Evolutionary conservation across 2,888 invertebrate species (phyloP), one percentile per base, ranked within the genome.

Genomic region (Rhimphoctona megacephalus): DNA sequence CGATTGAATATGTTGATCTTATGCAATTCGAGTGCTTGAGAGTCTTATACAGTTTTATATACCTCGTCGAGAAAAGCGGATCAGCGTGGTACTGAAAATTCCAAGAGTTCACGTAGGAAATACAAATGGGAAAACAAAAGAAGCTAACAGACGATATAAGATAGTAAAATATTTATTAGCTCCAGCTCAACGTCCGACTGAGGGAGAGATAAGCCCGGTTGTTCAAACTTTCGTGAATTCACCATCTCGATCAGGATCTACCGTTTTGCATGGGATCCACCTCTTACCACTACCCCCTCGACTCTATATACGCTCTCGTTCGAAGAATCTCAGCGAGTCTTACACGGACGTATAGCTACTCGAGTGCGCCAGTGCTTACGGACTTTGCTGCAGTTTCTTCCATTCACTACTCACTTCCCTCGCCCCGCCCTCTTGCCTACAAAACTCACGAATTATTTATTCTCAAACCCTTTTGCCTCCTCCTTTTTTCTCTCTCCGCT

Each of bases 81-180:
- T 82, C 82, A 88, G 36, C 49, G 36, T 76, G 49, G 82, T 78
- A 11, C 61, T 73, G 49, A 73, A 85, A 79, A 72, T 76, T 77
- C 84, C 81, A 76, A 66, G 72, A 82, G 43, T 81, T 72, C 36
- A 73, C 84, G 73, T 79, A 8, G 54, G 82, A 85, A 82, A 88
- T 89, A 87, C 79, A 86, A 81, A 73, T 70, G 61, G 77, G 72
- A 52, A 64, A 70, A 70, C 64, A 77, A 70, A 76, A 70, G 74
- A 74, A 76, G 57, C 77, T 46, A 74, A 69, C 67, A 74, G 76
- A 69, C 86, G 77, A 83, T 81, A 77, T 81, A 77, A 73, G 83
- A 87, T 85, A 81, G 86, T 85, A 78, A 90, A 90, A 90, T 90
- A 90, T 90, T 89, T 89, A 90, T 90, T 89, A 89, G 85, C 79